phyloP scores from a whole-genome alignment of 2,888 invertebrate species.

The Baronia brevicornis region DNA sequence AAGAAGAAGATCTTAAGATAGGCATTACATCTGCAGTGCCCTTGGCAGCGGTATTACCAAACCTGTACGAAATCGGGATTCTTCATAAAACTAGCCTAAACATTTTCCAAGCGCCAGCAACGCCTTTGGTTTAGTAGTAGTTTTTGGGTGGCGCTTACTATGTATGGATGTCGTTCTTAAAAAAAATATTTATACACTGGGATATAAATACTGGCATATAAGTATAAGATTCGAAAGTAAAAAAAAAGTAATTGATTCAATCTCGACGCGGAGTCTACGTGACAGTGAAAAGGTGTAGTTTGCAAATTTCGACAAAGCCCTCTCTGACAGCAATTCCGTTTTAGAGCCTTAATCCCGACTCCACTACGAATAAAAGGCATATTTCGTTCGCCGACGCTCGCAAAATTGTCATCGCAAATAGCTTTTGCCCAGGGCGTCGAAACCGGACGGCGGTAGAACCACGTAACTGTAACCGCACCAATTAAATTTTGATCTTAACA shows the following conservation, averaged over 20 bases:
- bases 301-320: constrained; percentile 59
- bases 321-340: constrained; percentile 69
- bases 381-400: constrained; percentile 71
- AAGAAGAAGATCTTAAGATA: too few relatives aligned
- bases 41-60: too few relatives aligned
- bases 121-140: too few relatives aligned
- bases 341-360: constrained; percentile 71
- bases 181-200: too few relatives aligned
- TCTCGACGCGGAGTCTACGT: constrained; percentile 21
- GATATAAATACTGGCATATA: constrained; percentile 2
- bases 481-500: constrained; percentile 24
- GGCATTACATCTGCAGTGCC: too few relatives aligned
- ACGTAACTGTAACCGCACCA: constrained; percentile 26
- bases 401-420: constrained; percentile 76
- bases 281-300: constrained; percentile 49
- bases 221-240: constrained; percentile 14
- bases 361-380: constrained; percentile 73
- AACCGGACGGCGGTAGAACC: constrained; percentile 27
- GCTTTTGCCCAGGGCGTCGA: constrained; percentile 60
- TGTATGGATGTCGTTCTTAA: too few relatives aligned
- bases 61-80: too few relatives aligned
- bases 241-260: constrained; percentile 13
- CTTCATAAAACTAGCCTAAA: too few relatives aligned
- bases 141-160: too few relatives aligned
- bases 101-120: too few relatives aligned